Conservation (phyloP, 2,888 invertebrate genomes). For the Andricus quercusramuli region DNA sequence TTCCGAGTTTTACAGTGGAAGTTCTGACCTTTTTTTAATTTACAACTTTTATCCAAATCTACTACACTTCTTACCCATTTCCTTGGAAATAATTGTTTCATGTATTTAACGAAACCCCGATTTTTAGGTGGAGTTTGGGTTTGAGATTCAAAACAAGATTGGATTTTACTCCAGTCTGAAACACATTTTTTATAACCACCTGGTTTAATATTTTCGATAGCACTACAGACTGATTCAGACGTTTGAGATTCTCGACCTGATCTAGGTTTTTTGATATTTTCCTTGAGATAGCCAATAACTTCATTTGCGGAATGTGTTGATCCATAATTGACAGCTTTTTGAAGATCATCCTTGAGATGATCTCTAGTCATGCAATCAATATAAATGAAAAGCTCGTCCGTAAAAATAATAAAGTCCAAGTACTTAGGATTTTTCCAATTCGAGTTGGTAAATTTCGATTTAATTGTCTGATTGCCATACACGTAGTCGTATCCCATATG, state of each 20-base stretch:
- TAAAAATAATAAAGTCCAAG: background rate
- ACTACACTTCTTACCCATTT: background rate
- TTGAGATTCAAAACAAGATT: background rate
- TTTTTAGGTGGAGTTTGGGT: background rate
- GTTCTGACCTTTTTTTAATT: background rate
- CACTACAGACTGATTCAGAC: background rate
- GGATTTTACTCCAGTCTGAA: background rate
- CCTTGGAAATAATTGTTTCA: constrained; percentile 9
- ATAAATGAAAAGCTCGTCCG: background rate
- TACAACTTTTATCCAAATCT: background rate
- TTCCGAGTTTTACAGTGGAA: background rate
- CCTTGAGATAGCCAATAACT: background rate
- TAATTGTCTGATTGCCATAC: background rate
- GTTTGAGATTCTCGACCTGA: background rate
- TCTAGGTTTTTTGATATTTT: background rate
- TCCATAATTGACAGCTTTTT: background rate
- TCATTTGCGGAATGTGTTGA: background rate
- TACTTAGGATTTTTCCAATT: background rate
- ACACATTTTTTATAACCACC: constrained; percentile 25
- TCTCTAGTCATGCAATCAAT: background rate
- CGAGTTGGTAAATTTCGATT: background rate
- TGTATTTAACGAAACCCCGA: background rate
- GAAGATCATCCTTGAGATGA: background rate
- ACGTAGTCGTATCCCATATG: background rate
- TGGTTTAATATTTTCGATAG: background rate